These are phyloP conservation scores for Centropus bengalensis DNA, from an alignment of 2,113 vertebrate genomes.

Conservation along the genomic window DNA sequence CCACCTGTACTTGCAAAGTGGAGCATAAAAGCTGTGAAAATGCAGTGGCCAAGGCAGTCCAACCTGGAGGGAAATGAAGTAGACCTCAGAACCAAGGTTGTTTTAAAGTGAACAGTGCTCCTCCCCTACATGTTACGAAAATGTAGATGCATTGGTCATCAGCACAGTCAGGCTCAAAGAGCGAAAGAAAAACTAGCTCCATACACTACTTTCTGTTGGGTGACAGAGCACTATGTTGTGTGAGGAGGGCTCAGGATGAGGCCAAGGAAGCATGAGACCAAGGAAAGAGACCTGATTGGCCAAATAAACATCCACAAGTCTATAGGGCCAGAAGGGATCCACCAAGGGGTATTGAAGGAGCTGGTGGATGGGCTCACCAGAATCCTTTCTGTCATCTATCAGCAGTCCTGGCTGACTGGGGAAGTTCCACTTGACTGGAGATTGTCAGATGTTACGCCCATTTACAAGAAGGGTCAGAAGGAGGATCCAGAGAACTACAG, in stretches of 20 bases:
- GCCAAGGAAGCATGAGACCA: neutral
- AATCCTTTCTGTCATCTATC: no score
- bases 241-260: neutral
- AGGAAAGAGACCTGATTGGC: no score
- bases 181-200: neutral
- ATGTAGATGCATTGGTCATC: neutral
- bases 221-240: neutral
- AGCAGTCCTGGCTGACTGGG: no score
- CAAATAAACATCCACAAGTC: no score
- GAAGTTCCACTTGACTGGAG: no score
- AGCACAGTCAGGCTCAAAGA: neutral
- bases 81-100: neutral
- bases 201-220: neutral
- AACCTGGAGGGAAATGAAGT: neutral
- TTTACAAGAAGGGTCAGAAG: no score
- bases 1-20: neutral
- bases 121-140: fast-evolving
- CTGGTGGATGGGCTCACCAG: no score
- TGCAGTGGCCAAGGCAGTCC: fast-evolving
- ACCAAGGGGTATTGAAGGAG: no score
- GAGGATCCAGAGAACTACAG: no score
- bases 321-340: no score
- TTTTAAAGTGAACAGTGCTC: fast-evolving
- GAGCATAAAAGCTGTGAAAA: neutral
- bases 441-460: no score